Evolutionary conservation across 2,888 invertebrate species (phyloP).

Genomic region (Drosophila incognita): DNA sequence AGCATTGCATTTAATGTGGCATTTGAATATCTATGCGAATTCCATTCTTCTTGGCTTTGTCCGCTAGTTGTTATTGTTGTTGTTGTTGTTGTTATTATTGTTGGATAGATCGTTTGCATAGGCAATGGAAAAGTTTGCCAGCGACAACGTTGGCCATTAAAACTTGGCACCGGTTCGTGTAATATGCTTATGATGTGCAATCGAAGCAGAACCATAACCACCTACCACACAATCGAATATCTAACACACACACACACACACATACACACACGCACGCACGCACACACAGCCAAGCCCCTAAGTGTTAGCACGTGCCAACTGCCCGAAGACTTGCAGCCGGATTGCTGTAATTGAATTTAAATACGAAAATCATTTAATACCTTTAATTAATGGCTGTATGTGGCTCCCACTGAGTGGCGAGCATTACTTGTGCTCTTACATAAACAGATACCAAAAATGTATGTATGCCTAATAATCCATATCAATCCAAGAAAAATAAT

Average conservation of each 20-base stretch:
- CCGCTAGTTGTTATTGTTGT: constrained; percentile 20
- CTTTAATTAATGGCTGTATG: constrained; percentile 68
- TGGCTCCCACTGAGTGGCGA: constrained; percentile 7
- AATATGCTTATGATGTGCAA: constrained; percentile 57
- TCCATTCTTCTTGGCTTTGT: not conserved
- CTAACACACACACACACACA: not conserved
- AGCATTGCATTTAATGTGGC: constrained; percentile 56
- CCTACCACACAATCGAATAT: constrained; percentile 3
- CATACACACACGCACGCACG: no score
- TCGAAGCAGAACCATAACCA: constrained; percentile 17
- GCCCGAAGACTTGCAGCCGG: constrained; percentile 10
- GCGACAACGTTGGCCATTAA: constrained; percentile 45
- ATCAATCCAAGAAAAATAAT: not conserved
- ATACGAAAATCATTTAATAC: constrained; percentile 69
- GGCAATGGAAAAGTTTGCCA: constrained; percentile 63
- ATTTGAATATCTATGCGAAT: constrained; percentile 46
- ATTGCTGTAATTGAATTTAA: constrained; percentile 68
- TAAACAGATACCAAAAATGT: not conserved
- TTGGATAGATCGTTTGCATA: constrained; percentile 61
- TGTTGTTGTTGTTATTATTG: constrained; percentile 18
- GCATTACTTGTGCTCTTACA: constrained; percentile 10
- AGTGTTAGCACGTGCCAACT: constrained; percentile 34
- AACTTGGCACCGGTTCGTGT: constrained; percentile 39
- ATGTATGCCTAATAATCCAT: not conserved
- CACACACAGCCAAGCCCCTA: not conserved